These are phyloP conservation scores for Diabrotica balteata DNA, from an alignment of 2,888 invertebrate species.

Conservation along the genomic window DNA sequence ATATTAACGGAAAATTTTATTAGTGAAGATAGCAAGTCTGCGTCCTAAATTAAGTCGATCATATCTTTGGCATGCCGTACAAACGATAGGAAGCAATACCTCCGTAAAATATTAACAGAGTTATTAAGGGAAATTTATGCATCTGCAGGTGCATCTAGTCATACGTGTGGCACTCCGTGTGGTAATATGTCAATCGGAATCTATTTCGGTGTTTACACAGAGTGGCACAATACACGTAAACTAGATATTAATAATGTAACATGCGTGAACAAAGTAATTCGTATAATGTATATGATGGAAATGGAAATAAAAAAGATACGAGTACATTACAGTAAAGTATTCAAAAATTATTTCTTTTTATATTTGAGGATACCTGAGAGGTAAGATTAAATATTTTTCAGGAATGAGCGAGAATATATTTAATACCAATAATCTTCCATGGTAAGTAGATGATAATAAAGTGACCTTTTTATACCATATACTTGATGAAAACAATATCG, in stretches of 20 bases:
- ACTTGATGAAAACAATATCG: no score
- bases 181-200: constrained; percentile 38
- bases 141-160: constrained; percentile 36
- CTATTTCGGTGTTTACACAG: constrained; percentile 32
- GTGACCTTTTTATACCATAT: no score
- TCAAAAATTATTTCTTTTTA: no score
- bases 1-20: background rate
- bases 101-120: constrained; percentile 37
- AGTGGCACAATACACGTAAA: background rate
- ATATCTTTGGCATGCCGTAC: constrained; percentile 36
- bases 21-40: constrained; percentile 3
- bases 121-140: constrained; percentile 39
- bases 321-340: no score
- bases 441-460: no score
- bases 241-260: background rate
- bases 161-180: constrained; percentile 23
- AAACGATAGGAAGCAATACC: constrained; percentile 36
- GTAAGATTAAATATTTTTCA: no score
- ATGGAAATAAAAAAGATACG: no score
- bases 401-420: no score
- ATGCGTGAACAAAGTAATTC: no score
- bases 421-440: no score
- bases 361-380: no score
- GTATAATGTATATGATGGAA: no score
- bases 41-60: constrained; percentile 8